Evolutionary conservation across 2,888 invertebrate genomes (phyloP).

Genomic region (Diogma glabrata): DNA sequence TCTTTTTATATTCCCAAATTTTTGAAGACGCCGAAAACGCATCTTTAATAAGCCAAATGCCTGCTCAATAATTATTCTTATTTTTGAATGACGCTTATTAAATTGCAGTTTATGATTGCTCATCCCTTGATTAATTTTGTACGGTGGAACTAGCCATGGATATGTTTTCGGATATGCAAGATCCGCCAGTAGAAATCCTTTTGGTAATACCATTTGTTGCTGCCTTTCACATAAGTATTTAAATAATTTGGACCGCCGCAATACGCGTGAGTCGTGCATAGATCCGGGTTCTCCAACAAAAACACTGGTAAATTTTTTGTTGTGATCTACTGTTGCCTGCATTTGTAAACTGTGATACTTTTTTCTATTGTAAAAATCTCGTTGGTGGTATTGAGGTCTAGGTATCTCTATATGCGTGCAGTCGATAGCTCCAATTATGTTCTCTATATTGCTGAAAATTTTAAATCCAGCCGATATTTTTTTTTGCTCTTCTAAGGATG

Average conservation of each 20-base stretch:
- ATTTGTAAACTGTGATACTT: neutral
- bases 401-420: neutral
- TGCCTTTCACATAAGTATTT: neutral
- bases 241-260: neutral
- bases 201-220: neutral
- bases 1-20: neutral
- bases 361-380: neutral
- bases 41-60: neutral
- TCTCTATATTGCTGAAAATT: neutral
- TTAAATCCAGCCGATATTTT: neutral
- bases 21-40: neutral
- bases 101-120: neutral
- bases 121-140: neutral
- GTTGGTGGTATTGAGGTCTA: neutral
- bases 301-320: neutral
- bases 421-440: too few relatives aligned
- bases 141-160: neutral
- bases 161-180: neutral
- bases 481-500: neutral
- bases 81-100: neutral
- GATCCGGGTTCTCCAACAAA: neutral
- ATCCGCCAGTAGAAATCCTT: neutral
- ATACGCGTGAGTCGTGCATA: neutral
- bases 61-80: neutral
- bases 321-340: neutral